These are phyloP conservation scores for Molothrus aeneus DNA, from an alignment of 2,797 vertebrate species.

Conservation along the genomic window DNA sequence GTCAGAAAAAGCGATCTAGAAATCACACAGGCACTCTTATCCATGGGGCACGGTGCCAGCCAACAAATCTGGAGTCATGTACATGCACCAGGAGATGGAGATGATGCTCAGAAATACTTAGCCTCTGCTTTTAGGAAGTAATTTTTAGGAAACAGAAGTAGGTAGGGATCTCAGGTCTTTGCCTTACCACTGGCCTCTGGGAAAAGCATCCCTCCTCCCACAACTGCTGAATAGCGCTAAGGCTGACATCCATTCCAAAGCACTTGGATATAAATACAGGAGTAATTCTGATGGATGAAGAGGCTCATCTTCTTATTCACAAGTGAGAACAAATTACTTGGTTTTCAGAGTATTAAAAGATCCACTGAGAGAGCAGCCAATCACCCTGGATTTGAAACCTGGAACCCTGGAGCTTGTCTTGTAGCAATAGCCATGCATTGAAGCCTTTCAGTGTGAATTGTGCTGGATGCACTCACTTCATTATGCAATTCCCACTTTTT, in stretches of 20 bases:
- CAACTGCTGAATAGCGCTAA: background rate
- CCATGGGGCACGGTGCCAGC: accelerated
- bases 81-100: background rate
- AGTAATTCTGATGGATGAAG: background rate
- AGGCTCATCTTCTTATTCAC: background rate
- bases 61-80: background rate
- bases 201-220: background rate
- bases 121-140: background rate
- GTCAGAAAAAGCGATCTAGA: background rate
- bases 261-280: background rate
- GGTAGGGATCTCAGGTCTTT: background rate
- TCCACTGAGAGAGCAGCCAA: background rate
- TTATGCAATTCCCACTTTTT: background rate
- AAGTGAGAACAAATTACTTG: background rate
- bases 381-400: background rate
- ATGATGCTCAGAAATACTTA: background rate
- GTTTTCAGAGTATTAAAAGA: background rate
- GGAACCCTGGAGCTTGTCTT: background rate
- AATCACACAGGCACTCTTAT: accelerated
- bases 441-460: background rate
- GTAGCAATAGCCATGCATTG: background rate
- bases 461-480: accelerated
- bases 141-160: background rate
- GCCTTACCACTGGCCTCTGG: background rate
- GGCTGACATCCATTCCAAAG: background rate